phyloP scores from a whole-genome alignment of 2,113 vertebrate genomes.

The Nycticebus coucang region DNA sequence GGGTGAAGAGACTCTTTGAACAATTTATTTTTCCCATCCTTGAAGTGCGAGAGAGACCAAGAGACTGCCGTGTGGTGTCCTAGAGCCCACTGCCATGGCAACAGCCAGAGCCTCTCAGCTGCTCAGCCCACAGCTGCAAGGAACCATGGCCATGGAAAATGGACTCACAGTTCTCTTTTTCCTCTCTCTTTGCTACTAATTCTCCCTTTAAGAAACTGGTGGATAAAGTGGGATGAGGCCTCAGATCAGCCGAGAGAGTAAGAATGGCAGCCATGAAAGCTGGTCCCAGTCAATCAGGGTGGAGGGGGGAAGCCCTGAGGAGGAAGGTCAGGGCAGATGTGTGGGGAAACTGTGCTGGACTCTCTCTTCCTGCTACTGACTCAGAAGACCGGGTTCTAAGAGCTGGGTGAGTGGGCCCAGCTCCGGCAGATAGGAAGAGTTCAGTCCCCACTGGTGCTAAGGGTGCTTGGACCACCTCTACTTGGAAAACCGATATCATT shows the following conservation, averaged over 20 bases:
- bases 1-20: constrained; percentile 66
- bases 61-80: constrained; percentile 22
- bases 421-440: background rate
- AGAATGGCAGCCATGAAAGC: background rate
- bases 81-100: constrained; percentile 49
- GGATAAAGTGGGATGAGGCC: background rate
- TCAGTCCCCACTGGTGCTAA: background rate
- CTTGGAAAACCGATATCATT: background rate
- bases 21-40: constrained; percentile 80
- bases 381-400: background rate
- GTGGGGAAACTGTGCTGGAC: background rate
- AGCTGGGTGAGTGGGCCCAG: too few species aligned
- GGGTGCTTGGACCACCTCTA: background rate
- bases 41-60: constrained; percentile 64
- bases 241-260: background rate
- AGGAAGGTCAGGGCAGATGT: background rate
- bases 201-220: background rate
- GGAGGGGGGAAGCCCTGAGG: background rate
- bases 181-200: background rate
- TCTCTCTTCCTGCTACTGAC: background rate
- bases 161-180: background rate
- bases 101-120: background rate
- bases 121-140: background rate
- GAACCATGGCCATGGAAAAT: background rate
- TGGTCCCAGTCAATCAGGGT: background rate